Conservation (phyloP, 2,888 invertebrate species). For the Idaea biselata region DNA sequence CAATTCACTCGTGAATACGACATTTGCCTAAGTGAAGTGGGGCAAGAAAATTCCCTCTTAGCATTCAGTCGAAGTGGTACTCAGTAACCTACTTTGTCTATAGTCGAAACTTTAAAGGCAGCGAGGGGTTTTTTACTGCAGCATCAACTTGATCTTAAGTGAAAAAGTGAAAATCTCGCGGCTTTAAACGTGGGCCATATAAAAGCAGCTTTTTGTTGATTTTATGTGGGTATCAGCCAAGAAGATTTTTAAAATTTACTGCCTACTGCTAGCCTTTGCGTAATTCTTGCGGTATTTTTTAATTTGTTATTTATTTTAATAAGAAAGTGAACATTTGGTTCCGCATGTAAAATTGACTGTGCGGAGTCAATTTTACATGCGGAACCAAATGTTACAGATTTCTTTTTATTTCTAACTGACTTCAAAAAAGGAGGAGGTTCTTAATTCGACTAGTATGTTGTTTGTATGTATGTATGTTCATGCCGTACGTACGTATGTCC, state of each 20-base stretch:
- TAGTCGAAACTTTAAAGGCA: slow-evolving; percentile 47
- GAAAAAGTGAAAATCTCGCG: slow-evolving; percentile 29
- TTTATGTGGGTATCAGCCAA: slow-evolving; percentile 18
- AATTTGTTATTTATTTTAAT: too few relatives aligned
- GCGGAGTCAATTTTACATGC: too few relatives aligned
- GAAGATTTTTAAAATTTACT: slow-evolving; percentile 19
- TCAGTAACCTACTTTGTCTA: slow-evolving; percentile 46
- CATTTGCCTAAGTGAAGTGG: slow-evolving; percentile 19
- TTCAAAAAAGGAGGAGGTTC: too few relatives aligned
- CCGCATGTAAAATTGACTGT: too few relatives aligned
- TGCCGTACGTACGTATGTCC: too few relatives aligned
- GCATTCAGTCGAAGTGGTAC: slow-evolving; percentile 39
- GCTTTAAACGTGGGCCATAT: slow-evolving; percentile 1
- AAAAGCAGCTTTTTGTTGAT: slow-evolving; percentile 18
- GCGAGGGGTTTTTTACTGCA: slow-evolving; percentile 42
- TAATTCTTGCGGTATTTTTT: not conserved
- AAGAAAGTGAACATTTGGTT: too few relatives aligned
- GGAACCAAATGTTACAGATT: too few relatives aligned
- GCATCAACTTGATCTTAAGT: slow-evolving; percentile 32
- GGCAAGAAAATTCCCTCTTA: slow-evolving; percentile 33
- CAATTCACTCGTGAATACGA: slow-evolving; percentile 3
- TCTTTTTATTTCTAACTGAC: too few relatives aligned
- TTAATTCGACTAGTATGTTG: too few relatives aligned
- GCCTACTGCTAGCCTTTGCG: slow-evolving; percentile 5
- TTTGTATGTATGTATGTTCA: too few relatives aligned